phyloP scores from a whole-genome alignment of 2,797 vertebrate species.

The Aselliscus stoliczkanus region DNA sequence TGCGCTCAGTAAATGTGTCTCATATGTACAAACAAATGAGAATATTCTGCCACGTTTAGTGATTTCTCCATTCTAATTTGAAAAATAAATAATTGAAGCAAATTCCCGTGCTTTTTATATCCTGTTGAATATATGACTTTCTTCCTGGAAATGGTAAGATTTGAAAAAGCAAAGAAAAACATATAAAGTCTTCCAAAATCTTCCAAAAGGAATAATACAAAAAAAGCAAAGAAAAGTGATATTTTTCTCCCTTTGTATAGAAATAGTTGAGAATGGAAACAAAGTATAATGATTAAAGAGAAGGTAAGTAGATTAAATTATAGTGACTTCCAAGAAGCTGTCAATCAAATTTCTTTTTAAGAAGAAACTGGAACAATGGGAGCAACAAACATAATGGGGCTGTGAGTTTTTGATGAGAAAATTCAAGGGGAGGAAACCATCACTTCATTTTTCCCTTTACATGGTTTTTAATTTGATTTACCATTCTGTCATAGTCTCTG shows the following conservation, averaged over 20 bases:
- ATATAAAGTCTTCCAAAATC: neutral
- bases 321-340: neutral
- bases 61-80: neutral
- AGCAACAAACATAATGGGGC: neutral
- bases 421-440: neutral
- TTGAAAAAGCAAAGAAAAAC: neutral
- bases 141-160: neutral
- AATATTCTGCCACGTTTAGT: neutral
- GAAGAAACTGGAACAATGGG: neutral
- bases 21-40: neutral
- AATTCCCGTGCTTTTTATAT: neutral
- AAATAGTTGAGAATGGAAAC: neutral
- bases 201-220: neutral
- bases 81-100: neutral
- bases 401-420: neutral
- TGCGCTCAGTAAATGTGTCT: neutral
- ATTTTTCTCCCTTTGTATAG: neutral
- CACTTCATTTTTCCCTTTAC: neutral
- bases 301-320: conserved; percentile 26
- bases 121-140: neutral
- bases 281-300: neutral
- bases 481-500: neutral
- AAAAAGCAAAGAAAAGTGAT: neutral
- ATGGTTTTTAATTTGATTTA: neutral
- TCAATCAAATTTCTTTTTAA: conserved; percentile 7